Evolutionary conservation across 2,113 vertebrate species (phyloP).

Genomic region (Catharus bicknelli): DNA sequence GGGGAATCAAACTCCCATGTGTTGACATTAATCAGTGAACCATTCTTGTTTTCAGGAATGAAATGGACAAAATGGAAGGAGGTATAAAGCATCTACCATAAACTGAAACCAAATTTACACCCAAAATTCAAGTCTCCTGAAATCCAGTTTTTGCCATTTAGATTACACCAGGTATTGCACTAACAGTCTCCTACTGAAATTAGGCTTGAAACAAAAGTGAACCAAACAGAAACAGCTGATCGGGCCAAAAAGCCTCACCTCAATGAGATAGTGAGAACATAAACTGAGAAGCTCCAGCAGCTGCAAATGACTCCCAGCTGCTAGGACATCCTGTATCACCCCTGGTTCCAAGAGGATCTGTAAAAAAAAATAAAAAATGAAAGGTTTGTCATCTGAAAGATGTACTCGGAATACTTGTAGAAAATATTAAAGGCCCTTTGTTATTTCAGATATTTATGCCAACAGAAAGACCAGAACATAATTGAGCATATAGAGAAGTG

Average conservation of each 20-base stretch:
- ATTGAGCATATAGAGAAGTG: neutral
- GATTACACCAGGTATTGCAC: neutral
- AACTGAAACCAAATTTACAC: neutral
- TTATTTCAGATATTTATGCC: neutral
- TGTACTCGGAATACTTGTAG: neutral
- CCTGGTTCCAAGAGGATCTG: conserved; percentile 93
- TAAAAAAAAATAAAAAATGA: conserved; percentile 37
- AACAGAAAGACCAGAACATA: neutral
- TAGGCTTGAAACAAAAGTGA: neutral
- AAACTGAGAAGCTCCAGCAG: conserved; percentile 94
- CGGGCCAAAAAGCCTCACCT: conserved; percentile 76
- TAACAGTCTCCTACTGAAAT: neutral
- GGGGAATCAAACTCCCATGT: neutral
- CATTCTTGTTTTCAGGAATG: neutral
- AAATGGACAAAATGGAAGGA: neutral
- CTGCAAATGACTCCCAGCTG: conserved; percentile 96
- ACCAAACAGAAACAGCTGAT: neutral
- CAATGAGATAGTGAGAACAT: conserved; percentile 97
- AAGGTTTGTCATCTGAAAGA: neutral
- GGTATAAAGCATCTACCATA: neutral
- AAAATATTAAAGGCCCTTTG: neutral
- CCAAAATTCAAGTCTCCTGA: neutral
- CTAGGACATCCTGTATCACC: conserved; percentile 93
- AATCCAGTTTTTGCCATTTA: neutral
- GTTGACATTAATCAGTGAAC: neutral